Evolutionary conservation across 1,140 invertebrate genomes (phyloP).

Genomic region (Meteorus sp.): DNA sequence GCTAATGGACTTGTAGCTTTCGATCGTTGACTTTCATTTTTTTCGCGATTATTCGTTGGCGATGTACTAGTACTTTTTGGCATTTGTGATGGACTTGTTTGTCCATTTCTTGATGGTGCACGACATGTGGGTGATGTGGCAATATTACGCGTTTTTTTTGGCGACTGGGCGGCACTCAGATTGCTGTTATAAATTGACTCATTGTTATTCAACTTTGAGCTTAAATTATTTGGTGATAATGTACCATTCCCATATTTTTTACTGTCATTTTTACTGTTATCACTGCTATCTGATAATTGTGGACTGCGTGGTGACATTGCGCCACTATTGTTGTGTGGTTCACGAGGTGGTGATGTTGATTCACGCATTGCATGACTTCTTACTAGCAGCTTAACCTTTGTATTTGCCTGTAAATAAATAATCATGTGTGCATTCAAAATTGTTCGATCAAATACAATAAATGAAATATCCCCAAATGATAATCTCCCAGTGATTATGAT

Average conservation of each 20-base stretch:
- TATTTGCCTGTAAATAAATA: slow-evolving; percentile 59
- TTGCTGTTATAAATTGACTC: slow-evolving; percentile 54
- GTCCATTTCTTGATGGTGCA: slow-evolving; percentile 51
- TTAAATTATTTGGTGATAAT: slow-evolving; percentile 39
- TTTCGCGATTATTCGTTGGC: slow-evolving; percentile 29
- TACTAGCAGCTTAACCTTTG: slow-evolving; percentile 81
- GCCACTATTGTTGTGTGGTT: slow-evolving; percentile 61
- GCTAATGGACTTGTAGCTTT: slow-evolving; percentile 32
- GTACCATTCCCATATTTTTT: slow-evolving; percentile 27
- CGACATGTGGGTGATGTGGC: slow-evolving; percentile 52
- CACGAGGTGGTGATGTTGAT: slow-evolving; percentile 80
- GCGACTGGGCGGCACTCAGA: slow-evolving; percentile 44
- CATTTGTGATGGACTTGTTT: slow-evolving; percentile 51
- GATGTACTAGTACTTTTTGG: slow-evolving; percentile 45
- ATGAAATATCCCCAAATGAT: no score
- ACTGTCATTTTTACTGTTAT: background rate
- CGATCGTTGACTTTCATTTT: slow-evolving; percentile 33
- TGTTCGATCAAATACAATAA: no score
- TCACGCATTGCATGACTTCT: slow-evolving; percentile 88
- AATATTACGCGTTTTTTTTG: slow-evolving; percentile 50
- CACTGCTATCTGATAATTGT: slow-evolving; percentile 31
- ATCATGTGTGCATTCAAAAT: no score
- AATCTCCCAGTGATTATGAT: no score
- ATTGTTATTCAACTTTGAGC: slow-evolving; percentile 49
- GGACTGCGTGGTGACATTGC: slow-evolving; percentile 49